Base-by-base conservation (phyloP, 2,113 vertebrate species). In the Henicopernis longicauda region DNA sequence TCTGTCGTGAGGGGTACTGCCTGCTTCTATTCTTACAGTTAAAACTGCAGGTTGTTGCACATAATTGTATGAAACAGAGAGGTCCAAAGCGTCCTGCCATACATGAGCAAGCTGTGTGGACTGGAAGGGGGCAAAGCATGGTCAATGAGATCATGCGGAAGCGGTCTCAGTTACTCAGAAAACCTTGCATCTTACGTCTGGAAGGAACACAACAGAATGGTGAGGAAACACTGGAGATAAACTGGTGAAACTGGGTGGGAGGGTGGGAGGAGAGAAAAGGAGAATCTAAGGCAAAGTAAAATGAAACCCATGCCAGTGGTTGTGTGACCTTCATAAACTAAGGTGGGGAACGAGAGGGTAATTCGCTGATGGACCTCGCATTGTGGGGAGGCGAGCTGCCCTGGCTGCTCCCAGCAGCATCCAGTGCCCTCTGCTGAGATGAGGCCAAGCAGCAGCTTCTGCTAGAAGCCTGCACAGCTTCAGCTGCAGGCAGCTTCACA, bases 371-470 rank as follows among this genome's bases (percentile, higher is more conserved):
- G 25, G 9, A 27, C 17, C 13, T 22, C 2, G 23, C 6, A 8
- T 4, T 13, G 47, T 6, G 63, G 42, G 14, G 19, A 31, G 34
- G 17, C 1, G 40, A 13, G 10, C n/a, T 3, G 45, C 6, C 17
- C 40, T 7, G 5, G n/a, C 54, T 23, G 31, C 32, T 58, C 23
- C 49, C 61, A 4, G 40, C 32, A 66, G 59, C 42, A 8, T 13
- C 40, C 80, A 73, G 65, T 74, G 82, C 96, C 93, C 95, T 86
- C 95, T 97, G 95, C 95, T 69, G 96, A 63, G 76, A 34, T 7
- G 2, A 10, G 21, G 22, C 32, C 2, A 6, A 32, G 36, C 42
- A 32, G 59, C 55, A 32, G 67, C 45, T 54, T 15, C 21, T 17
- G n/a, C 32, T 12, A n/a, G 73, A 49, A 19, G 44, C 29, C 42